phyloP scores from a whole-genome alignment of 2,797 vertebrate genomes.

The Neopelma chrysocephalum region DNA sequence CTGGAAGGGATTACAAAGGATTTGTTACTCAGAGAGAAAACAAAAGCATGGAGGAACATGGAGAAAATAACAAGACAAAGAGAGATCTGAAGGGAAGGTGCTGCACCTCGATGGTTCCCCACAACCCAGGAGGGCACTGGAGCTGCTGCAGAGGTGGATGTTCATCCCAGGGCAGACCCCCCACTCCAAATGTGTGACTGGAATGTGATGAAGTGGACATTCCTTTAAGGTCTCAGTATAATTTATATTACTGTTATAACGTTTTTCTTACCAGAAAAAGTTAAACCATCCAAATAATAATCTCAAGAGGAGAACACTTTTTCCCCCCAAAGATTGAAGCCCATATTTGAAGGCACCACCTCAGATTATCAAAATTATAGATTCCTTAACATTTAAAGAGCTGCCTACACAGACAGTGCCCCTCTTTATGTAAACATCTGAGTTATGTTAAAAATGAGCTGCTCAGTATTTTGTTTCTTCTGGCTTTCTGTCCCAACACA shows the following conservation, averaged over 20 bases:
- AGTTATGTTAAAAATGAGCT: constrained; percentile 69
- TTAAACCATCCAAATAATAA: background rate
- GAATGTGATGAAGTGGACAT: background rate
- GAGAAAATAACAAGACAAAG: background rate
- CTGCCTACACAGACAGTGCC: constrained; percentile 37
- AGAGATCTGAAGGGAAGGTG: background rate
- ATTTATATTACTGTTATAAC: background rate
- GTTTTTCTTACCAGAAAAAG: background rate
- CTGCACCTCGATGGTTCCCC: background rate
- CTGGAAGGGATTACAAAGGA: background rate
- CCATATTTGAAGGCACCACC: background rate
- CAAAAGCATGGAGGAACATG: background rate
- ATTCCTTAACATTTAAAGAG: constrained; percentile 16
- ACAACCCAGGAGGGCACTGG: background rate
- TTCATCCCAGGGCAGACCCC: background rate
- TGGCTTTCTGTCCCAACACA: constrained; percentile 69
- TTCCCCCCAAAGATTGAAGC: background rate
- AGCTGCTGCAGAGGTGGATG: background rate
- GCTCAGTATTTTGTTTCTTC: constrained; percentile 55
- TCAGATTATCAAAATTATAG: constrained; percentile 19
- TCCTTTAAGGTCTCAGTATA: background rate
- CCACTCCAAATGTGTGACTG: background rate
- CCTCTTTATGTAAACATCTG: constrained; percentile 60
- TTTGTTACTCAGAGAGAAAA: background rate
- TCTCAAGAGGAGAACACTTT: background rate